Evolutionary conservation across 2,113 vertebrate genomes (phyloP), one percentile per base, ranked within the genome.

Genomic region (Lophochroa leadbeateri): DNA sequence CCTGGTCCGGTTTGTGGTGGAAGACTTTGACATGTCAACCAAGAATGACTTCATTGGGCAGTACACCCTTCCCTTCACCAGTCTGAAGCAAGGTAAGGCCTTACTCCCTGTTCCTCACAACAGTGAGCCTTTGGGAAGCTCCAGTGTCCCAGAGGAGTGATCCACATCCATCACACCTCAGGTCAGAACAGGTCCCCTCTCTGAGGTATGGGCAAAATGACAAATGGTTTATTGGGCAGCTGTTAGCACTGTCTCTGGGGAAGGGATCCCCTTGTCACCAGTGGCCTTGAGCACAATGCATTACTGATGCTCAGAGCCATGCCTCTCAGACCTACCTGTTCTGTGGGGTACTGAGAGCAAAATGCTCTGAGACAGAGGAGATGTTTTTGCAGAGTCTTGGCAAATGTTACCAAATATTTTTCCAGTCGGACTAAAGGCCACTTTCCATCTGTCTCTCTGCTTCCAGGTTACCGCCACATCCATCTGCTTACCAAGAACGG

Each of bases 381-480:
- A 7, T 64, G 31, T 71, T 86, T 70, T 60, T 82, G 74, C 55
- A 52, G 33, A 8, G 35, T 60, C 39, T 71, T 79, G 77, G 65
- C 52, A 89, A 64, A 64, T 5, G 13, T 16, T 5, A 57, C 41
- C 11, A 31, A 85, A 39, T 11, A 0, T 25, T 85, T 80, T 72
- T 47, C 67, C 37, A 19, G 0, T 6, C 4, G 11, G 53, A 57
- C 78, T 58, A 49, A 93, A 84, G 71, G 65, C 65, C 60, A 5
- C 41, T 60, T 82, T 39, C 71, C 71, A 49, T 64, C 91, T 87
- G 69, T 69, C 47, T 44, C 27, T 83, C 31, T 64, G 88, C 94
- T 86, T 74, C 57, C 94, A 99, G 99, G 99, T 47, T 99, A 99
- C 94, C 99, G 99, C 44, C 99, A 99, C 28, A 95, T 99, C 69